phyloP scores from a whole-genome alignment of 2,797 vertebrate species.

The Enoplosus armatus region DNA sequence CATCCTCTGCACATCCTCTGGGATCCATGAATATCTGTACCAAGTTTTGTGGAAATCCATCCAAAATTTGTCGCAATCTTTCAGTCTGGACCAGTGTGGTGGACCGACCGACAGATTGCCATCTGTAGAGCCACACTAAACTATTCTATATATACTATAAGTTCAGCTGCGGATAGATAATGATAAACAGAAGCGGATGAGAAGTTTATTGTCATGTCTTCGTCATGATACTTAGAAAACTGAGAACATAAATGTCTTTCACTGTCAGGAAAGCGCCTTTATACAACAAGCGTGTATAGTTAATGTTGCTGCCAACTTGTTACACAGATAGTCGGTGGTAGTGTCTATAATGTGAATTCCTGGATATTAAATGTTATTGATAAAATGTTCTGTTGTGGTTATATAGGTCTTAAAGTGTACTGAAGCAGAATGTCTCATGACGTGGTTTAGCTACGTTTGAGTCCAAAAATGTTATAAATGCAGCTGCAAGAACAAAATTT shows the following conservation, averaged over 20 bases:
- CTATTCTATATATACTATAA: too few species aligned
- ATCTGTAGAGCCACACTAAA: neutral
- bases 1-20: neutral
- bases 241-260: constrained; percentile 3
- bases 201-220: neutral
- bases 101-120: neutral
- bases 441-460: too few species aligned
- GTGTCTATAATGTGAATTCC: too few species aligned
- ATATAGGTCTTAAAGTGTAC: too few species aligned
- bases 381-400: too few species aligned
- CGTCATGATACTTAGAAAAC: constrained; percentile 1
- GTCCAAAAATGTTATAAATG: too few species aligned
- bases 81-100: neutral
- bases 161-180: neutral
- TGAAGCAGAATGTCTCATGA: too few species aligned
- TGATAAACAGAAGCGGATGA: neutral
- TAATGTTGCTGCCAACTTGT: too few species aligned
- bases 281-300: too few species aligned
- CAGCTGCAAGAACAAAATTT: too few species aligned
- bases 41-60: neutral
- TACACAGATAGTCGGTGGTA: too few species aligned
- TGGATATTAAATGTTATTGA: too few species aligned
- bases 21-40: neutral
- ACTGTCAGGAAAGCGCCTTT: constrained; percentile 19
- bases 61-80: neutral